Conservation (phyloP, 1,140 invertebrate species). For the Saccostrea glomerata region DNA sequence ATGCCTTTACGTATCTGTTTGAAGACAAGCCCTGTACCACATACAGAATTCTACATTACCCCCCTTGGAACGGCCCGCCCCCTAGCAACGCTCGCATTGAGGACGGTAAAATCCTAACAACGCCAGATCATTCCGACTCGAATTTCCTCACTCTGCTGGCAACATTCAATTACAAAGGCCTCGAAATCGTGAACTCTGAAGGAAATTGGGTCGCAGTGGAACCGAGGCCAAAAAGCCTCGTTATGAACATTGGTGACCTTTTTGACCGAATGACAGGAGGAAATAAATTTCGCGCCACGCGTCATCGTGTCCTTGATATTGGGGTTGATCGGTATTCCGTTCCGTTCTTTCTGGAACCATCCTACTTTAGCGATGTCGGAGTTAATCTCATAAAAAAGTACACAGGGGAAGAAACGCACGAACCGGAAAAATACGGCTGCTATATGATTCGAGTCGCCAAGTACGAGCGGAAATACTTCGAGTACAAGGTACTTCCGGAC, state of each 20-base stretch:
- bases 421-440: conserved; percentile 57
- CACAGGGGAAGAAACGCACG: conserved; percentile 46
- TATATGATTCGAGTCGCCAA: conserved; percentile 59
- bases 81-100: conserved; percentile 59
- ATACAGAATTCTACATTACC: conserved; percentile 68
- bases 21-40: conserved; percentile 64
- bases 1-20: conserved; percentile 63
- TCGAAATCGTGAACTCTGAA: conserved; percentile 59
- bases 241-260: conserved; percentile 71
- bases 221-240: conserved; percentile 64
- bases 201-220: conserved; percentile 63
- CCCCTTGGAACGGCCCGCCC: conserved; percentile 58
- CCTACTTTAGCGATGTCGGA: conserved; percentile 63
- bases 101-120: conserved; percentile 61
- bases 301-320: conserved; percentile 68
- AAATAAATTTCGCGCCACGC: conserved; percentile 64
- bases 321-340: conserved; percentile 65
- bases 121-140: conserved; percentile 67
- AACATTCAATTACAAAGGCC: conserved; percentile 66
- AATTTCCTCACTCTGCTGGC: conserved; percentile 69
- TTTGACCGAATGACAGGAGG: conserved; percentile 66
- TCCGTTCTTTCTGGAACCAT: conserved; percentile 69
- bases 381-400: conserved; percentile 54
- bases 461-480: conserved; percentile 63
- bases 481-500: conserved; percentile 61